These are phyloP conservation scores for Thaumetopoea pityocampa DNA, from an alignment of 1,140 invertebrate species.

Conservation along the genomic window DNA sequence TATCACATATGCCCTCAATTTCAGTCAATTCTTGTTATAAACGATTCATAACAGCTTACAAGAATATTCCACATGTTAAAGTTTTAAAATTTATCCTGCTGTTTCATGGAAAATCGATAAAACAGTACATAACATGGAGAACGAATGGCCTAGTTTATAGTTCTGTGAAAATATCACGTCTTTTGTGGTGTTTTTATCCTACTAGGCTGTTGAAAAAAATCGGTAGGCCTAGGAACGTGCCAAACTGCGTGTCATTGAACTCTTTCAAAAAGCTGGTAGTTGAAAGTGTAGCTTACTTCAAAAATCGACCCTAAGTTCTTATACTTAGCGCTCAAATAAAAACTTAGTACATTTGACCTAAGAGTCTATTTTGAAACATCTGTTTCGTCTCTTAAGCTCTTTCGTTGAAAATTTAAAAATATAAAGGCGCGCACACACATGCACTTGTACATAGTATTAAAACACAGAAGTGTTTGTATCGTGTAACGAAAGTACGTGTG, in stretches of 20 bases:
- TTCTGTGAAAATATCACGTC: slow-evolving; percentile 54
- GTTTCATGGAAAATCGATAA: slow-evolving; percentile 53
- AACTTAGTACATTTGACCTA: slow-evolving; percentile 26
- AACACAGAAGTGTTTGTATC: slow-evolving; percentile 41
- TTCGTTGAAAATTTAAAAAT: slow-evolving; percentile 45
- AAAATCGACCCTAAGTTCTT: slow-evolving; percentile 38
- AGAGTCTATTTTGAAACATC: slow-evolving; percentile 62
- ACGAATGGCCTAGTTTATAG: slow-evolving; percentile 59
- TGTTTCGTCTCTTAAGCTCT: slow-evolving; percentile 47
- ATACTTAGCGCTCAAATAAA: slow-evolving; percentile 34
- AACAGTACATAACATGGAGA: slow-evolving; percentile 31
- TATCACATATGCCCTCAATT: slow-evolving; percentile 59
- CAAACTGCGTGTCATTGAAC: slow-evolving; percentile 70
- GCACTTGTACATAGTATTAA: slow-evolving; percentile 34
- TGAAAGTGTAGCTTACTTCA: slow-evolving; percentile 6
- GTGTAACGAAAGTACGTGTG: slow-evolving; percentile 68
- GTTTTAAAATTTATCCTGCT: slow-evolving; percentile 32
- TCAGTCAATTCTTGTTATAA: slow-evolving; percentile 41
- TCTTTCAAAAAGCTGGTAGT: slow-evolving; percentile 59
- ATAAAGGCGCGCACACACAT: slow-evolving; percentile 52
- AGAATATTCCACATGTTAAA: slow-evolving; percentile 23
- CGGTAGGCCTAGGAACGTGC: slow-evolving; percentile 58
- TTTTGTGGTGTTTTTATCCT: slow-evolving; percentile 58
- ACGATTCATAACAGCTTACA: slow-evolving; percentile 31
- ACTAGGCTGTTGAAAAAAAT: slow-evolving; percentile 53